These are phyloP conservation scores for Hermodice carunculata DNA, from an alignment of 2,888 invertebrate genomes.

Conservation along the genomic window DNA sequence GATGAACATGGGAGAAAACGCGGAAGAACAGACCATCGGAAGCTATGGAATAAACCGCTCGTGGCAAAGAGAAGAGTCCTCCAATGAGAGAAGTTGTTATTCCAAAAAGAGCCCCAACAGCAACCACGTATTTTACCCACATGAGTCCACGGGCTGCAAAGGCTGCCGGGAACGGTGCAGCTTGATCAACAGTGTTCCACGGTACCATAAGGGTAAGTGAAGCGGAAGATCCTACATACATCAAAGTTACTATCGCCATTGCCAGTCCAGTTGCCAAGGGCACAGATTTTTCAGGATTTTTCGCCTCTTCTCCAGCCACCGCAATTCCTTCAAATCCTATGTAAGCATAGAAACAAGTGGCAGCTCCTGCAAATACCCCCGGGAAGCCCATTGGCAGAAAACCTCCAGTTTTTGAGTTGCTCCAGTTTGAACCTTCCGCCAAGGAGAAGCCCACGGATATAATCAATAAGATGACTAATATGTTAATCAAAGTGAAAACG, in stretches of 20 bases:
- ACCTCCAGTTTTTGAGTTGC: constrained; percentile 65
- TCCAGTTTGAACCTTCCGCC: constrained; percentile 86
- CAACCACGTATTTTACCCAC: constrained; percentile 59
- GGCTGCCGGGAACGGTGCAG: constrained; percentile 61
- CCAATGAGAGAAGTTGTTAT: constrained; percentile 73
- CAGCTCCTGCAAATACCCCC: constrained; percentile 68
- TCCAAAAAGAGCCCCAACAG: constrained; percentile 58
- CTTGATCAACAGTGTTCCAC: constrained; percentile 50
- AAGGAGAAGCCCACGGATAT: constrained; percentile 82
- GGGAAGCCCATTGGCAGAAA: constrained; percentile 58
- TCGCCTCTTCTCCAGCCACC: constrained; percentile 69
- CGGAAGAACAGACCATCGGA: constrained; percentile 87
- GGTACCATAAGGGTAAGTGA: constrained; percentile 64
- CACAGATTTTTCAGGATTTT: constrained; percentile 64
- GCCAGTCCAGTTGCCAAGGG: constrained; percentile 65
- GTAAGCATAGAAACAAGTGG: constrained; percentile 70
- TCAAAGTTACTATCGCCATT: constrained; percentile 54
- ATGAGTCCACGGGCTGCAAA: constrained; percentile 49
- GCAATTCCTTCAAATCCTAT: constrained; percentile 69
- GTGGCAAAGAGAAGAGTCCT: constrained; percentile 86
- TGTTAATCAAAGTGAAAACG: constrained; percentile 63
- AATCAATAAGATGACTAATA: constrained; percentile 65
- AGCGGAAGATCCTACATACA: constrained; percentile 61
- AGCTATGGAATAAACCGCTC: constrained; percentile 92
- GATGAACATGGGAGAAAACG: constrained; percentile 78